Base-by-base conservation (phyloP, 2,888 invertebrate species). In the Gisinianus flammeolus region DNA sequence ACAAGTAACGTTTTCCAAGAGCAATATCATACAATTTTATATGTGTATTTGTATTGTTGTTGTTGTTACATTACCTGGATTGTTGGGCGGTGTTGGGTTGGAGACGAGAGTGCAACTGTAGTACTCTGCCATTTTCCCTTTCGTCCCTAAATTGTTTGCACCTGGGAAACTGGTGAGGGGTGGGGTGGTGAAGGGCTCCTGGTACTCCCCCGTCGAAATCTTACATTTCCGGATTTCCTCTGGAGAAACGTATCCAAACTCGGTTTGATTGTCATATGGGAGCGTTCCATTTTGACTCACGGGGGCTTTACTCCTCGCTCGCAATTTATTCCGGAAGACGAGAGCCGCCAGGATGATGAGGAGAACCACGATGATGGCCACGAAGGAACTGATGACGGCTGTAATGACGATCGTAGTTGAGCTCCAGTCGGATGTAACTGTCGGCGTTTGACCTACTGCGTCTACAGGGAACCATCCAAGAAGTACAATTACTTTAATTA, bases 171-270 rank as follows among this genome's bases (percentile, higher is more conserved):
- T 79, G 68, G 80, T 82, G 73, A 84, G 80, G n/a, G 78, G 81
- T 54, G 82, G 81, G 26, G 80, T 74, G n/a, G 79, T 79, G 54
- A 84, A 84, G 19, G 84, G 84, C 68, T 84, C 83, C 56, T 83
- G 83, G 79, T 84, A 84, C 74, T 84, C 84, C 72, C 81, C 83
- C 35, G 82, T 79, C 30, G 81, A 79, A 72, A 84, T 80, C 77
- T 84, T 84, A 73, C 82, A 84, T 72, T 84, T 84, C 28, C 84
- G 81, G 74, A 82, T 83, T 44, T 83, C 83, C 30, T 82, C 82
- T 10, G 83, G 84, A 2, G 82, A 80, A 30, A 81, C 83, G 64
- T 83, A 83, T 8, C 83, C 83, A 77, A 82, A 84, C 68, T 83
- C 84, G 3, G 82, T 69, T 66, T 83, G 82, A 77, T 80, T 82